These are phyloP conservation scores for Amblyjoppa proteus DNA, from an alignment of 2,888 invertebrate species.

Conservation along the genomic window DNA sequence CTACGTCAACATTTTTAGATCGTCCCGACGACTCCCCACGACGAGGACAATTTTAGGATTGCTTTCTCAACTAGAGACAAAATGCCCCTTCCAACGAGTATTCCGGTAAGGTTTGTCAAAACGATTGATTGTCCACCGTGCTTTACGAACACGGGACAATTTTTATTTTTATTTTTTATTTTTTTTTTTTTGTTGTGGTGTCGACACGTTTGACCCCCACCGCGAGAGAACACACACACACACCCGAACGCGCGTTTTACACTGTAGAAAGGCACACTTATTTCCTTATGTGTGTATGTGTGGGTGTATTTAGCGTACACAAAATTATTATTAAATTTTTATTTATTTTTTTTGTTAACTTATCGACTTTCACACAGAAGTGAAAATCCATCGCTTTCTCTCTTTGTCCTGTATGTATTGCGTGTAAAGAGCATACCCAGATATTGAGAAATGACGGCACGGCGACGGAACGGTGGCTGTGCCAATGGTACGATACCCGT, in stretches of 20 bases:
- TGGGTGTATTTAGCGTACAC: conserved; percentile 38
- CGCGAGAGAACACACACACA: conserved; percentile 42
- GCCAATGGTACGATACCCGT: too few relatives aligned
- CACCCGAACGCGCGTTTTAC: conserved; percentile 25
- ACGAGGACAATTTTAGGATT: conserved; percentile 64
- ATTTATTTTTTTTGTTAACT: not conserved
- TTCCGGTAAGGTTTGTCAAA: conserved; percentile 59
- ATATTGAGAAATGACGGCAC: too few relatives aligned
- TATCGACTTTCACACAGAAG: conserved; percentile 40
- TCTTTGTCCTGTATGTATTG: conserved; percentile 42
- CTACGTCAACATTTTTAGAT: conserved; percentile 61
- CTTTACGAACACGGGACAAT: not conserved
- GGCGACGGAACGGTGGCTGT: too few relatives aligned
- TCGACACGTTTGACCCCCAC: conserved; percentile 30
- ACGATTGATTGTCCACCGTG: conserved; percentile 10
- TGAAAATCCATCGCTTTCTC: conserved; percentile 56
- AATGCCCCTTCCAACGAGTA: conserved; percentile 52
- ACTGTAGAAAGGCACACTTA: conserved; percentile 57
- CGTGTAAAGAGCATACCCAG: conserved; percentile 6
- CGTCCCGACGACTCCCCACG: conserved; percentile 55
- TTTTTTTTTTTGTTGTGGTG: conserved; percentile 14
- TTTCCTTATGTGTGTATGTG: conserved; percentile 53
- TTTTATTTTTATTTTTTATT: too few relatives aligned
- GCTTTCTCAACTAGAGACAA: conserved; percentile 60
- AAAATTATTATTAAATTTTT: not conserved